Evolutionary conservation across 2,888 invertebrate genomes (phyloP).

Genomic region (Acanthosepion pharaonis): DNA sequence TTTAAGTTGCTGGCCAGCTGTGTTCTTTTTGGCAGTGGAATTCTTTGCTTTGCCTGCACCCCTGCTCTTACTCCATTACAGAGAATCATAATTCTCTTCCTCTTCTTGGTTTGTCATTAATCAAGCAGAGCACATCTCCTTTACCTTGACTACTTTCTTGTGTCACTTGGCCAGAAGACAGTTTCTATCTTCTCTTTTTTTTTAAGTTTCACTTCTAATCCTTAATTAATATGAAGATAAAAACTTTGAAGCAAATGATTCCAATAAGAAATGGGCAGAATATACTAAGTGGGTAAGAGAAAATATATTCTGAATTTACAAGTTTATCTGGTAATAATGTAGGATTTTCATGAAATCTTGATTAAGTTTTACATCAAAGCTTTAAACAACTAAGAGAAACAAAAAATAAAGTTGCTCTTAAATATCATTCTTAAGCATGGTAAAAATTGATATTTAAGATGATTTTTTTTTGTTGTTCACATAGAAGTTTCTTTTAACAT

Average conservation of each 20-base stretch:
- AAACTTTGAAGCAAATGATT: not conserved
- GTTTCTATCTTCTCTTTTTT: not conserved
- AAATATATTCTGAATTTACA: not conserved
- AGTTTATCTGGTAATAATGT: not conserved
- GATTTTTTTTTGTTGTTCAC: too few relatives aligned
- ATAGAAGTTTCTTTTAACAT: not conserved
- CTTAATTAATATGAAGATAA: not conserved
- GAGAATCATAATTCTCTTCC: not conserved
- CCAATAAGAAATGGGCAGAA: not conserved
- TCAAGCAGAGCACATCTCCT: not conserved
- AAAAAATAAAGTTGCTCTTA: not conserved
- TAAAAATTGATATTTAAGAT: too few relatives aligned
- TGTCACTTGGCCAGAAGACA: conserved; percentile 7
- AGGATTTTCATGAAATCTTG: not conserved
- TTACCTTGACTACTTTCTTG: not conserved
- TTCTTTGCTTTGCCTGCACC: not conserved
- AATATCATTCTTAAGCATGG: not conserved
- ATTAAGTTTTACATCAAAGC: not conserved
- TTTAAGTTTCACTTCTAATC: not conserved
- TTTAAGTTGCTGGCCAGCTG: not conserved
- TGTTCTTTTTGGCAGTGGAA: not conserved
- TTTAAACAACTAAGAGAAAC: not conserved
- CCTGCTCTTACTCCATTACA: not conserved
- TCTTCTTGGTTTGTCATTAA: not conserved
- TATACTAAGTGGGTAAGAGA: not conserved